Conservation (phyloP, 2,888 invertebrate genomes). For the Acleris holmiana region DNA sequence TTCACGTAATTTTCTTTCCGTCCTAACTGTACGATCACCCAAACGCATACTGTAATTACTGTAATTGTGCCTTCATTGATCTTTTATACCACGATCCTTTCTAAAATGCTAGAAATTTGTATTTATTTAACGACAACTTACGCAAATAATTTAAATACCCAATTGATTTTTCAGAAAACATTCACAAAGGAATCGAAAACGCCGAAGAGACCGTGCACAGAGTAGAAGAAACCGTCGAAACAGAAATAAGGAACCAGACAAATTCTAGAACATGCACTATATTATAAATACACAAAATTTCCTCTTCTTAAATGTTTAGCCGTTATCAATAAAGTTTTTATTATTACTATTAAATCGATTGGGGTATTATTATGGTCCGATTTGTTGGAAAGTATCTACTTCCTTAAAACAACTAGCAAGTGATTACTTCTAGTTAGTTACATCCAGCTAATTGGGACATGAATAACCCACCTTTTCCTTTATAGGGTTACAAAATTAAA, state of each 20-base stretch:
- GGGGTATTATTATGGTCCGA: background rate
- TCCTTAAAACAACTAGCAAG: background rate
- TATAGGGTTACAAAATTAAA: slow-evolving; percentile 34
- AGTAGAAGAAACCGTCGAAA: slow-evolving; percentile 73
- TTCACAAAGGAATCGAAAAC: slow-evolving; percentile 72
- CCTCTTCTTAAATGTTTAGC: slow-evolving; percentile 59
- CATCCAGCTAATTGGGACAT: background rate
- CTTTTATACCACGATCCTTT: too few relatives aligned
- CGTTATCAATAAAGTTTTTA: slow-evolving; percentile 62
- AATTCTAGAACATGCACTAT: slow-evolving; percentile 78
- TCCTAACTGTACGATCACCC: too few relatives aligned
- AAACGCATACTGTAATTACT: too few relatives aligned
- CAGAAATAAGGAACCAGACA: slow-evolving; percentile 77
- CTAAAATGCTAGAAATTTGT: too few relatives aligned
- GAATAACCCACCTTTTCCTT: background rate
- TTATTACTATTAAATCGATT: slow-evolving; percentile 48
- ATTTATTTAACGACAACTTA: background rate
- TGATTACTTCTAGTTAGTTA: too few relatives aligned
- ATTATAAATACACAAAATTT: slow-evolving; percentile 61
- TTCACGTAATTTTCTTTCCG: too few relatives aligned
- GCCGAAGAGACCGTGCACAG: slow-evolving; percentile 73
- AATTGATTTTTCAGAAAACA: slow-evolving; percentile 61
- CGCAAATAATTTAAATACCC: background rate
- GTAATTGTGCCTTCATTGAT: too few relatives aligned
- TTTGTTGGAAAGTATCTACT: background rate